Evolutionary conservation across 2,113 vertebrate species (phyloP), one percentile per base, ranked within the genome.

Genomic region (Pseudopipra pipra): DNA sequence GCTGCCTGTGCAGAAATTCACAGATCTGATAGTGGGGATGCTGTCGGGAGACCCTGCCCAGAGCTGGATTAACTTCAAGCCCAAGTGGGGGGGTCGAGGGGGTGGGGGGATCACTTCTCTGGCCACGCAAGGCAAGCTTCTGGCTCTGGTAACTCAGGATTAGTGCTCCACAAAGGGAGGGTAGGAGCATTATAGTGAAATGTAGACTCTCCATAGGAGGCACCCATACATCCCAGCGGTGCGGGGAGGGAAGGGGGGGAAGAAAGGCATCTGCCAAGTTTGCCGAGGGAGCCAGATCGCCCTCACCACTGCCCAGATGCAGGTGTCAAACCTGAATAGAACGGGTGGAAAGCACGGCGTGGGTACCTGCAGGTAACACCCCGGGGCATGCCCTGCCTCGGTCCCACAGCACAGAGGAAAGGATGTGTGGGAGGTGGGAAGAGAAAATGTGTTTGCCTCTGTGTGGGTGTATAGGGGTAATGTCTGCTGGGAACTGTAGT

Each of bases 141-240:
- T 95, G 93, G 66, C 91, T 85, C 82, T 63, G 76, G 63, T 68
- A 83, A 59, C 37, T 95, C 88, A 93, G 97, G 93, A 94, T 96
- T 91, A 93, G 77, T 79, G 65, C 77, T 87, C 87, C 85, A 97
- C 96, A 97, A 96, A 95, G 74, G 83, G 73, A 88, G 87, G 35
- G 77, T 77, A 72, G 93, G 66, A 86, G 78, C 62, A 93, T 93
- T 94, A 84, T 74, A 95, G 85, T 74, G 77, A 94, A 87, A 91
- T 72, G 83, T 77, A 91, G 97, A 92, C 56, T 92, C 95, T 88
- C 93, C 78, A 71, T 94, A 87, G 97, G 96, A 97, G 95, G 85
- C 87, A 94, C 61, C 87, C 92, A 73, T 25, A 93, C 67, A 93
- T 95, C 76, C 75, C 6, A 3, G 71, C 89, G 3, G 59, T 72